Base-by-base conservation (phyloP, 2,888 invertebrate genomes). In the Chloroclysta siterata region DNA sequence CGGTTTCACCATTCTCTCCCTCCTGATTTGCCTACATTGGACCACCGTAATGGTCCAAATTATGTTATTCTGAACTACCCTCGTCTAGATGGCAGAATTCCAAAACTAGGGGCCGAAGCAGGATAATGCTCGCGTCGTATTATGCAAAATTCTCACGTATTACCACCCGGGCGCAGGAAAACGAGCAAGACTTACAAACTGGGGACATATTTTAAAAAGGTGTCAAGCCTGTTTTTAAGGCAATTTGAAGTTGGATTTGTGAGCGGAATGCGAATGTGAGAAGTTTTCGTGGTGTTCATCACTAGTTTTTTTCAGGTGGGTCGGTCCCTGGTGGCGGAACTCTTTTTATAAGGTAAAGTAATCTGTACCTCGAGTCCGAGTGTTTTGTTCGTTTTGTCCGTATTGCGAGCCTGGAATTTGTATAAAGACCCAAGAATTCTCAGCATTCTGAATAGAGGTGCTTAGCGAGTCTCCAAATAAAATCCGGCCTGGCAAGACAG, bases 131-230 rank as follows among this genome's bases (percentile, higher is more conserved):
- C 72, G 60, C 70, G 55, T 62, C 65, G 74, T 76, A 75, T 83
- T 80, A 82, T 80, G 83, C 79, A 83, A 82, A 84, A 81, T 77
- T 70, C 75, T 81, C 82, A 83, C 81, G 81, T 84, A 72, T 77
- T 71, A 74, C 71, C 68, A 36, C 53, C 66, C 69, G 57, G 63
- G 61, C 61, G 63, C 63, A 57, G 71, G 60, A 60, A 60, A 70
- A 53, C 63, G 69, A 66, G 66, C 76, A 66, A 63, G 72, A 69
- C 76, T 75, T 70, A 70, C 73, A 75, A 73, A 71, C 70, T 75
- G 73, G 63, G 72, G 68, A 66, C 76, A 76, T 78, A 76, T 76
- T 79, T 78, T 77, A 72, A 75, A 75, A 76, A 76, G 75, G 73
- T 73, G 75, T 72, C 73, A 66, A 63, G 63, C 64, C 63, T 70